phyloP scores from a whole-genome alignment of 2,888 invertebrate species.

The Ectemnius continuus region DNA sequence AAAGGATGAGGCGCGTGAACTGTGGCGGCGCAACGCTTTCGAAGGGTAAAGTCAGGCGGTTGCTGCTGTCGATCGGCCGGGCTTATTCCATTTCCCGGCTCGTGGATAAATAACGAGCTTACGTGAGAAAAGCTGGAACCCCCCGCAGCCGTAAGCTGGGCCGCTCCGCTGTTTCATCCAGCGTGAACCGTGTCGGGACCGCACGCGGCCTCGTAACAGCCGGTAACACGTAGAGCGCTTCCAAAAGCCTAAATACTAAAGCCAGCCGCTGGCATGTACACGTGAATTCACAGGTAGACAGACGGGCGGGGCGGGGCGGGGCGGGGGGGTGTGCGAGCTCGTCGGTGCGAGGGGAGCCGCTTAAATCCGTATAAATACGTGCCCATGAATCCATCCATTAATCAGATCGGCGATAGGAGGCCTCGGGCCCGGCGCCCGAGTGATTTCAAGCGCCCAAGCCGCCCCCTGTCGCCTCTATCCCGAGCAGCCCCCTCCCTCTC shows the following conservation, averaged over 20 bases:
- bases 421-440: constrained; percentile 51
- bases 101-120: constrained; percentile 60
- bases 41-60: constrained; percentile 2
- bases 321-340: not conserved
- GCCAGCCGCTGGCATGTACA: constrained; percentile 31
- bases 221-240: constrained; percentile 38
- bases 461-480: constrained; percentile 1
- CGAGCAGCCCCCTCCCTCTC: not conserved
- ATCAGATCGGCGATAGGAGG: constrained; percentile 71
- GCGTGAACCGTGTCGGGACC: not conserved
- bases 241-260: constrained; percentile 43
- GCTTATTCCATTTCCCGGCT: constrained; percentile 56
- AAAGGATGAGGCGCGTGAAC: not conserved
- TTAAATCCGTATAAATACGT: constrained; percentile 65
- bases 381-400: constrained; percentile 70
- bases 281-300: constrained; percentile 34
- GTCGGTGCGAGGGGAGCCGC: constrained; percentile 40
- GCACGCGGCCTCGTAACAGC: constrained; percentile 16
- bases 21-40: not conserved
- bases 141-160: constrained; percentile 20
- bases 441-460: constrained; percentile 50
- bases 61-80: constrained; percentile 13
- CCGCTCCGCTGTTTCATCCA: not conserved
- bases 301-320: not conserved
- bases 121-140: constrained; percentile 55